A percentile compares a stretch with the other conserved stretches of the same genome.
Evolutionary conservation across 1,140 invertebrate species (phyloP).

Genomic region (Trinorchestia longiramus): DNA sequence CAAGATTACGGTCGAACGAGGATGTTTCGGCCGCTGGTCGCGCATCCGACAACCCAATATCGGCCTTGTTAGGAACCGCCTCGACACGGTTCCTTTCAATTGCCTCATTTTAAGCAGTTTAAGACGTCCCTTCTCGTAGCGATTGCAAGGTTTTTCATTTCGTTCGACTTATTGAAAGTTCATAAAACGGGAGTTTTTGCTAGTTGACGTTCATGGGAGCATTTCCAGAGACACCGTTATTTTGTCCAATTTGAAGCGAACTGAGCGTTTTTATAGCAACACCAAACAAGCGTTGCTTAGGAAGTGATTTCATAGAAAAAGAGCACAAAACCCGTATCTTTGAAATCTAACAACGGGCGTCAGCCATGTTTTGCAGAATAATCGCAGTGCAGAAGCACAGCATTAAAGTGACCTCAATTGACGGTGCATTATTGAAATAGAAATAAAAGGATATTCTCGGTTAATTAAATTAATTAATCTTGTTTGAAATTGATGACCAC

Average conservation of each 20-base stretch:
- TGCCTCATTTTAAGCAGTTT: not conserved
- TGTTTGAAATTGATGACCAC: too few species aligned
- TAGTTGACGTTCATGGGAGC: not conserved
- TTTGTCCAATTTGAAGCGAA: not conserved
- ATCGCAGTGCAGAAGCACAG: too few species aligned
- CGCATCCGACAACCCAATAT: not conserved
- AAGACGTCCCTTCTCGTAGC: not conserved
- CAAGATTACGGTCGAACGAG: not conserved
- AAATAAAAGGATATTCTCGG: too few species aligned
- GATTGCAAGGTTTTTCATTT: not conserved
- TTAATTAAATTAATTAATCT: too few species aligned
- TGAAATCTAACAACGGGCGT: too few species aligned
- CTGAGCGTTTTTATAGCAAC: not conserved
- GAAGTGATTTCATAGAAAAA: not conserved
- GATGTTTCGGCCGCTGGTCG: not conserved
- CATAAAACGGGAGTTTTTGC: not conserved
- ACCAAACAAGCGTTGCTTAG: not conserved
- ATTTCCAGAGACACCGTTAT: not conserved
- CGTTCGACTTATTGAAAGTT: not conserved
- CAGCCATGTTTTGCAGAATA: too few species aligned
- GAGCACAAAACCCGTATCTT: too few species aligned
- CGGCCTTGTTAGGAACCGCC: not conserved
- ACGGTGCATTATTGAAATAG: too few species aligned
- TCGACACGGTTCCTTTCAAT: not conserved
- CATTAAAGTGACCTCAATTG: too few species aligned